Conservation (phyloP, 2,888 invertebrate genomes). For the Sminthurinus aureus region DNA sequence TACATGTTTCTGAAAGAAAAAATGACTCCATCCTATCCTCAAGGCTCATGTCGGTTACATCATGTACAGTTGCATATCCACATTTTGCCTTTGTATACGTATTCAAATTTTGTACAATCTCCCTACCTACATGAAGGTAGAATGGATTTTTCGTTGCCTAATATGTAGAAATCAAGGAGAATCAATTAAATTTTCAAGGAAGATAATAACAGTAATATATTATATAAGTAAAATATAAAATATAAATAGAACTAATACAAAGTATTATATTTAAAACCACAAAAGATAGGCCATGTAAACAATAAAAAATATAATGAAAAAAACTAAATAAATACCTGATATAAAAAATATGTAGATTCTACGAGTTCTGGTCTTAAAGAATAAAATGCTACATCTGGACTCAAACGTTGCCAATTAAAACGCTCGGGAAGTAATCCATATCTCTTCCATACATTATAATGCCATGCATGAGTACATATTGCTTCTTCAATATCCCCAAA, state of each 20-base stretch:
- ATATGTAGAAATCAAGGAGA: slow-evolving; percentile 3
- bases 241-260: too few species aligned
- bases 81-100: slow-evolving; percentile 68
- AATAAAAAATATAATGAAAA: neutral
- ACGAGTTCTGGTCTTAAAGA: slow-evolving; percentile 72
- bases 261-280: neutral
- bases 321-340: slow-evolving; percentile 47
- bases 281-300: too few species aligned
- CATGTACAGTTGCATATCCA: slow-evolving; percentile 72
- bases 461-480: slow-evolving; percentile 71
- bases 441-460: slow-evolving; percentile 70
- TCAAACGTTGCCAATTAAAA: slow-evolving; percentile 65
- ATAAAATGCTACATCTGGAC: slow-evolving; percentile 70
- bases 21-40: slow-evolving; percentile 74
- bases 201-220: too few species aligned
- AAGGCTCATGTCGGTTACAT: slow-evolving; percentile 68
- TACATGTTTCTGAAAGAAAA: slow-evolving; percentile 72
- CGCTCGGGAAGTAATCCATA: slow-evolving; percentile 69
- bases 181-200: neutral
- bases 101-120: slow-evolving; percentile 68
- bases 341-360: slow-evolving; percentile 72
- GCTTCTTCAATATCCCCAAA: slow-evolving; percentile 72
- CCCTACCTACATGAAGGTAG: slow-evolving; percentile 71
- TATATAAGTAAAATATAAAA: too few species aligned
- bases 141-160: slow-evolving; percentile 72